These are phyloP conservation scores for Hemibagrus guttatus DNA, from an alignment of 2,797 vertebrate species.

Conservation along the genomic window DNA sequence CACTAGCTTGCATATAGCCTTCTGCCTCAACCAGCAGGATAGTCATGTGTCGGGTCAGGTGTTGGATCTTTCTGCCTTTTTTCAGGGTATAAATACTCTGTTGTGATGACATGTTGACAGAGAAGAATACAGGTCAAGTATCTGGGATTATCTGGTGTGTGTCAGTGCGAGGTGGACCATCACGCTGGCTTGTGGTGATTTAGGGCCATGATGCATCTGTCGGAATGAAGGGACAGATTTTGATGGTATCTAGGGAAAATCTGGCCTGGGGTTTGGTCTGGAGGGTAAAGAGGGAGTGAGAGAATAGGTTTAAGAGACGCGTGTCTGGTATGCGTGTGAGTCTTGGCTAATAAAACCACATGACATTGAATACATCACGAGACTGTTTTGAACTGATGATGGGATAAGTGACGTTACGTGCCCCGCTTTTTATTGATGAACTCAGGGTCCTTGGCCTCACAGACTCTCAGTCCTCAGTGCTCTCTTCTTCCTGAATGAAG, in stretches of 20 bases:
- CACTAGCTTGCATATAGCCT: conserved; percentile 35
- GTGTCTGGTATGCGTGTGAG: conserved; percentile 62
- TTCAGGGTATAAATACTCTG: conserved; percentile 55
- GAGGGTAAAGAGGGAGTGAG: background rate
- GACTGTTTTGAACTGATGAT: conserved; percentile 43
- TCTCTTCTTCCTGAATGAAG: conserved; percentile 4
- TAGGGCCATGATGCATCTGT: conserved; percentile 9
- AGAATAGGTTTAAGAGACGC: background rate
- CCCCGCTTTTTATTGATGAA: conserved; percentile 59
- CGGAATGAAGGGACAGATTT: conserved; percentile 35
- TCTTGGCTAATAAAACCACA: conserved; percentile 48
- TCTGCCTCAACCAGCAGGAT: conserved; percentile 14
- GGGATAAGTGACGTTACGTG: conserved; percentile 32
- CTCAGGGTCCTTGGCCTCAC: conserved; percentile 53
- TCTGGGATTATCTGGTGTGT: conserved; percentile 57
- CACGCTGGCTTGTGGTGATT: background rate
- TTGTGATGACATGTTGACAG: conserved; percentile 59
- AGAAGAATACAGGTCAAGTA: conserved; percentile 42
- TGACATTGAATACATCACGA: conserved; percentile 55
- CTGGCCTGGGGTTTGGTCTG: conserved; percentile 47
- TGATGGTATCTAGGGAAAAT: conserved; percentile 25
- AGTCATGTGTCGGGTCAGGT: conserved; percentile 39
- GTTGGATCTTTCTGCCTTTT: conserved; percentile 31
- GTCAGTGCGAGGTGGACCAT: conserved; percentile 23
- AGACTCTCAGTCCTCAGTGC: conserved; percentile 32